Evolutionary conservation across 2,113 vertebrate genomes (phyloP), one percentile per base, ranked within the genome.

Genomic region (Petaurus breviceps): DNA sequence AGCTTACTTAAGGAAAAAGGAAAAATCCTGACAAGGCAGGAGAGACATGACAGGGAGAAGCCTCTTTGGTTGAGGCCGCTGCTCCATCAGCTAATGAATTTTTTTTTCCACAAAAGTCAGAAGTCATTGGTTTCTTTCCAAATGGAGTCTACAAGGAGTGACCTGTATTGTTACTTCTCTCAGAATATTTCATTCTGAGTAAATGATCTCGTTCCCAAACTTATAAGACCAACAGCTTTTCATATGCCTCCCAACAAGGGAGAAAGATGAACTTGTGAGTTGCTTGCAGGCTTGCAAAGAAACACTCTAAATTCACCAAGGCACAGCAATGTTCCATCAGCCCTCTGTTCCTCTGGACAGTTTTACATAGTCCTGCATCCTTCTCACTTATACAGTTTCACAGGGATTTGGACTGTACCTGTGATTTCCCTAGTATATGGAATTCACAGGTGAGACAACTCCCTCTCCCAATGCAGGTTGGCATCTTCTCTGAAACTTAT

Each of bases 1-100:
- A 93, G 14, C 25, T 91, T 93, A 55, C 92, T 50, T 31, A 14
- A 37, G 50, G 55, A 94, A 95, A 95, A 47, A 26, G 10, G 50
- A 54, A 92, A 94, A 57, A 47, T 49, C 89, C 24, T 19, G 16
- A 93, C n/a, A 91, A 51, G 3, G 54, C 19, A 95, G 46, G 9
- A 91, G 52, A 90, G 68, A 19, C 14, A 4, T 25, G 46, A n/a
- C 92, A 53, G 89, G n/a, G 93, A 46, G 51, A 89, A 37, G 3
- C 2, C 49, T 90, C 43, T 50, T 9, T 1, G n/a, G 19, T n/a
- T 84, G n/a, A 3, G n/a, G 23, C 46, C 31, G 26, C 43, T 89
- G 50, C 47, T 89, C 93, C 51, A 46, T 16, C 6, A 53, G 9
- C 51, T 92, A 26, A 92, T 22, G 46, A 43, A 49, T 1, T 0